These are phyloP conservation scores for Ptilonorhynchus violaceus DNA, from an alignment of 2,113 vertebrate species.

Conservation along the genomic window DNA sequence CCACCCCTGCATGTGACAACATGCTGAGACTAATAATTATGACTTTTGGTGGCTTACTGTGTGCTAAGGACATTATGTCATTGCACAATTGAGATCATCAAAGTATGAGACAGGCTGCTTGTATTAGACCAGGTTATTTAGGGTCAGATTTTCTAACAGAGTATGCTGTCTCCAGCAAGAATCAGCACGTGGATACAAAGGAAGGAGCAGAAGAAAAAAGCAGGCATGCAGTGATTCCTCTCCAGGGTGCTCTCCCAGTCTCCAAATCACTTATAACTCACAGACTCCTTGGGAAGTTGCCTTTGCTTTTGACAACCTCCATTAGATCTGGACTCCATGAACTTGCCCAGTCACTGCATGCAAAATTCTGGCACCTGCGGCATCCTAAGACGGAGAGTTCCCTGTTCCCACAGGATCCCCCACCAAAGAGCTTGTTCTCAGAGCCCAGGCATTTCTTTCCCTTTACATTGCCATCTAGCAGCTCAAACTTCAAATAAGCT, in stretches of 20 bases:
- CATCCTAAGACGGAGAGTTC: background rate
- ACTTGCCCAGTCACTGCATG: background rate
- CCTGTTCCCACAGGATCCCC: background rate
- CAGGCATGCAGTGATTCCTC: background rate
- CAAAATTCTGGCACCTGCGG: background rate
- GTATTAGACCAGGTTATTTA: background rate
- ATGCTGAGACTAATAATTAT: background rate
- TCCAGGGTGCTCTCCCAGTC: background rate
- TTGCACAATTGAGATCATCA: background rate
- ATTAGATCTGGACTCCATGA: background rate
- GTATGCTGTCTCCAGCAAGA: background rate
- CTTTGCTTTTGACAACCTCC: background rate
- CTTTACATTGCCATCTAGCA: background rate
- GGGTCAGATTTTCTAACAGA: background rate
- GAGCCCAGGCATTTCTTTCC: background rate
- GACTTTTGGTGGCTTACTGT: background rate
- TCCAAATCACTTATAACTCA: background rate
- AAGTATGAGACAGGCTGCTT: background rate
- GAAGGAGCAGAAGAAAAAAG: background rate
- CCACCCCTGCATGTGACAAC: background rate
- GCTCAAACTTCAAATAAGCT: background rate
- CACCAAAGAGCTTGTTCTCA: background rate
- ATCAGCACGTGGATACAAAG: background rate
- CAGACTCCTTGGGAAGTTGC: background rate
- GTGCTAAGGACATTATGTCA: background rate